Evolutionary conservation across 2,888 invertebrate genomes (phyloP).

Genomic region (Mesorhabditis spiculigera): DNA sequence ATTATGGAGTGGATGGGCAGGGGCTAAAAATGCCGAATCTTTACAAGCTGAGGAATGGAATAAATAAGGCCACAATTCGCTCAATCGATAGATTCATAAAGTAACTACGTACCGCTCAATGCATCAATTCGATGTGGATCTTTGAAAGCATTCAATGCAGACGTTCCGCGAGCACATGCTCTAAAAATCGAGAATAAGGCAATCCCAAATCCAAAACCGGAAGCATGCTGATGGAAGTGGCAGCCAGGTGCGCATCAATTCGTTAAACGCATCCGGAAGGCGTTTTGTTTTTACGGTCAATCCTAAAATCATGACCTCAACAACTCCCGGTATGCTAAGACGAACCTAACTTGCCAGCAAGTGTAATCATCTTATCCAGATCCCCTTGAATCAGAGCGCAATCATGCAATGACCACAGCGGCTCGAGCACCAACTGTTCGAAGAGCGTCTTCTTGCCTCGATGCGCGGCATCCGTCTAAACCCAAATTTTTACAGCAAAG

Average conservation of each 20-base stretch:
- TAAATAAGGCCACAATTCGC: too few species aligned
- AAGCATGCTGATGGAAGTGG: conserved; percentile 48
- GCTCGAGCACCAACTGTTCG: conserved; percentile 50
- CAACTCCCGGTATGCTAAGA: neutral
- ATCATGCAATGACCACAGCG: conserved; percentile 51
- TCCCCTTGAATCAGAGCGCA: conserved; percentile 40
- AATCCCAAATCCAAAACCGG: conserved; percentile 9
- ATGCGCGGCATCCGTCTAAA: conserved; percentile 37
- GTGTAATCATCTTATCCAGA: conserved; percentile 28
- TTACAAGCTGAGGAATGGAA: too few species aligned
- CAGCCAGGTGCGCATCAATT: conserved; percentile 52
- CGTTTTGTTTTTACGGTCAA: conserved; percentile 30
- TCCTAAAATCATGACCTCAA: conserved; percentile 10
- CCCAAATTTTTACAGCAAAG: conserved; percentile 2
- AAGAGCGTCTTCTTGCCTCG: conserved; percentile 46
- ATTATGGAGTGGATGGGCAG: neutral
- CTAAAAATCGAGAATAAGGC: neutral
- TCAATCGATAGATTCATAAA: neutral
- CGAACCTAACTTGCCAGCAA: conserved; percentile 34
- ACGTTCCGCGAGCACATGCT: conserved; percentile 36
- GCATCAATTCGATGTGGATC: conserved; percentile 15
- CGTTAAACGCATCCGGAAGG: conserved; percentile 51
- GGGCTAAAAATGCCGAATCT: neutral
- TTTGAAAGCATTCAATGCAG: conserved; percentile 27
- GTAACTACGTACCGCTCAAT: neutral